Evolutionary conservation across 2,888 invertebrate genomes (phyloP), one percentile per base, ranked within the genome.

Genomic region (Caenorhabditis uteleia): DNA sequence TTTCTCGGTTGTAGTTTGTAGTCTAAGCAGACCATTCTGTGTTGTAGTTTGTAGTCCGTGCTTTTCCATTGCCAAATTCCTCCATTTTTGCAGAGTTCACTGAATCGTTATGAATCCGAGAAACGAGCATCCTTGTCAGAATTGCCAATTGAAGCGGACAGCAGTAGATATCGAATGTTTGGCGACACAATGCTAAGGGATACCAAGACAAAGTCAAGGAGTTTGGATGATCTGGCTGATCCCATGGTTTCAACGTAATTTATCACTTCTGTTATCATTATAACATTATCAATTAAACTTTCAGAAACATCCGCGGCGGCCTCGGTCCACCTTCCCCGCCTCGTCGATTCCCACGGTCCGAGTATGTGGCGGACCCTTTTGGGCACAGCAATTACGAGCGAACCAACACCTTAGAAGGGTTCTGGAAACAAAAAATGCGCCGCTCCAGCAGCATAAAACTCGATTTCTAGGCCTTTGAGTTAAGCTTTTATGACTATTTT

Each of bases 331-430:
- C 55, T 10, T 50, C 58, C 2, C 56, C 58, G 10, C 64, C 68
- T 2, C 44, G 61, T 8, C 59, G 64, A 25, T 75, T 75, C 38
- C 72, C 70, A 1, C 49, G 67, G 16, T 48, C 65, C 31, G 70
- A 70, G 21, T 38, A 46, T 36, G 54, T 70, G 14, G 59, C 64
- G 12, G 74, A 75, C 56, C 76, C 75, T 25, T 77, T 77, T 56
- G 77, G 76, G 12, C 74, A 65, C 56, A 62, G 47, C 36, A 60
- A 62, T 7, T 75, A 75, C 58, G 75, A 78, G 36, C 65, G 70
- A 51, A 66, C 70, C 42, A 62, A 67, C 55, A 74, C 64, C 16
- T 65, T 74, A 50, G 73, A 76, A 58, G 71, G 71, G 34, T 75
- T 77, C 48, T 75, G 74, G 75, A 72, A 70, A 50, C 65, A 71